Conservation (phyloP, 2,888 invertebrate species). For the Antheraea assamensis region DNA sequence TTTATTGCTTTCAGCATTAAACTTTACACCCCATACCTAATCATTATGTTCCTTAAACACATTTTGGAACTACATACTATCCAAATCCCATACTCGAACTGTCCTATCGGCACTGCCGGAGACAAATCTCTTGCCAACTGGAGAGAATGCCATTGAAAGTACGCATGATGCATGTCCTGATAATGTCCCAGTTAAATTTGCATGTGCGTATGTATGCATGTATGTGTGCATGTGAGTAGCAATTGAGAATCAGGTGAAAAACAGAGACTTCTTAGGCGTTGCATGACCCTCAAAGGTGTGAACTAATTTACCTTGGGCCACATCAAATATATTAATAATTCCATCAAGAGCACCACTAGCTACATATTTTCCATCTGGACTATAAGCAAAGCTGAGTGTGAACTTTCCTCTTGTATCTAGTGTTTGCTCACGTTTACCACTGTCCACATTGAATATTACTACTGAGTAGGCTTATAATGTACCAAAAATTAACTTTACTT, state of each 20-base stretch:
- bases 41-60: conserved; percentile 97
- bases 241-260: conserved; percentile 98
- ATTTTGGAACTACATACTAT: conserved; percentile 93
- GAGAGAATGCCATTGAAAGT: conserved; percentile 95
- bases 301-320: conserved; percentile 92
- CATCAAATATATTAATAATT: conserved; percentile 98
- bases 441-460: conserved; percentile 95
- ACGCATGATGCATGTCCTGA: conserved; percentile 99
- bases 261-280: conserved; percentile 95
- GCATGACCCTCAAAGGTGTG: conserved; percentile 98
- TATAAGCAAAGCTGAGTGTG: conserved; percentile 97
- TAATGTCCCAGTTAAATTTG: conserved; percentile 94
- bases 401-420: conserved; percentile 98
- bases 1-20: conserved; percentile 92
- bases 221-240: conserved; percentile 94
- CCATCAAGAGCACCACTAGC: conserved; percentile 98
- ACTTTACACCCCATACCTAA: conserved; percentile 97
- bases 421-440: conserved; percentile 93
- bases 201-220: conserved; percentile 83
- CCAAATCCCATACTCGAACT: conserved; percentile 97
- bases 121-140: conserved; percentile 95
- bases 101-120: conserved; percentile 97
- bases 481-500: no score
- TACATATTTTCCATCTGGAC: conserved; percentile 98
- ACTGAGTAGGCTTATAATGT: no score